Percentiles rank a stretch among this genome's conserved stretches.
Evolutionary conservation across 2,113 vertebrate genomes (phyloP).

Genomic region (Gadus macrocephalus): DNA sequence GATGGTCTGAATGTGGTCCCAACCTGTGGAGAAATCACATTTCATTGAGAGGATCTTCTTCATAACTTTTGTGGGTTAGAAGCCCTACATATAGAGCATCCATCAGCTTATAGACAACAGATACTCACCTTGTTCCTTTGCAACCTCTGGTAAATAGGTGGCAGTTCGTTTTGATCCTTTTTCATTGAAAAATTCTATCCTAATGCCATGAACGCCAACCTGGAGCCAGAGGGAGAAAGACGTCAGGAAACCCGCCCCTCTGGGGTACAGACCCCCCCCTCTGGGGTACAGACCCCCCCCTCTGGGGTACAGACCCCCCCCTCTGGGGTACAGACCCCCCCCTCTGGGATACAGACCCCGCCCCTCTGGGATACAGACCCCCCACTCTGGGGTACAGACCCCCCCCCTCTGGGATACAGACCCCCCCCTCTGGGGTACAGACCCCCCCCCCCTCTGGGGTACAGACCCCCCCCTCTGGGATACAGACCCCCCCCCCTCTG

Average conservation of each 20-base stretch:
- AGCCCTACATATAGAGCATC: neutral
- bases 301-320: no score
- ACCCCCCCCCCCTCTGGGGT: no score
- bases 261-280: neutral
- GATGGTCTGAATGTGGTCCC: slow-evolving; percentile 99
- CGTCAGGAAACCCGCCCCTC: neutral
- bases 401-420: no score
- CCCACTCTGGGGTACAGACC: no score
- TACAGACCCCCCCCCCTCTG: no score
- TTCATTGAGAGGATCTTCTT: neutral
- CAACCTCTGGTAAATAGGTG: slow-evolving; percentile 99
- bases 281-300: neutral
- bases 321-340: no score
- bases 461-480: no score
- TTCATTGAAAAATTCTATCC: slow-evolving; percentile 99
- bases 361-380: no score
- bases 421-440: no score
- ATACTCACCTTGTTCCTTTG: slow-evolving; percentile 98
- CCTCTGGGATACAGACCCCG: no score
- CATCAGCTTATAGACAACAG: neutral
- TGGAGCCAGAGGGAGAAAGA: slow-evolving; percentile 54
- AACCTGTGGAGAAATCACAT: slow-evolving; percentile 75
- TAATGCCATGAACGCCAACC: slow-evolving; percentile 99
- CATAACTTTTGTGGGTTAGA: no score
- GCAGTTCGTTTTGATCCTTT: slow-evolving; percentile 99